Evolutionary conservation across 2,888 invertebrate species (phyloP).

Genomic region (Noctua comes): DNA sequence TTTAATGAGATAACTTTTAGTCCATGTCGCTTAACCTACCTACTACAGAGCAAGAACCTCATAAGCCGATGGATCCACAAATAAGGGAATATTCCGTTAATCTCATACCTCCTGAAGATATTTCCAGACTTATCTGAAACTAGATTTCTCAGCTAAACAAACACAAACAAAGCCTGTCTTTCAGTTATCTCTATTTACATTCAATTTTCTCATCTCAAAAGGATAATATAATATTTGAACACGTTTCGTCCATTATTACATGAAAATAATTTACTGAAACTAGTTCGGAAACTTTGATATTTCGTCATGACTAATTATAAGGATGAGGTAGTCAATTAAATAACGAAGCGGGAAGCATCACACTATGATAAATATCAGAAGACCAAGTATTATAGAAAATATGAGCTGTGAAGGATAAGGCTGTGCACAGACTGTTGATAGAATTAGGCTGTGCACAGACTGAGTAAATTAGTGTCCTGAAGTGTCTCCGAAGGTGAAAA

Average conservation of each 20-base stretch:
- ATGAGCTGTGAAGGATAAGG: no score
- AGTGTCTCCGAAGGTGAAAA: no score
- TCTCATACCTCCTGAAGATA: not conserved
- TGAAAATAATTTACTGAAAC: slow-evolving; percentile 16
- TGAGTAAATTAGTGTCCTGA: not conserved
- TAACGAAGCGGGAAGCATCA: slow-evolving; percentile 66
- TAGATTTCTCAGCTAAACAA: slow-evolving; percentile 10
- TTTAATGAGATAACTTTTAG: not conserved
- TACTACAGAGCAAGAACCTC: not conserved
- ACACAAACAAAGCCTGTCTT: slow-evolving; percentile 12
- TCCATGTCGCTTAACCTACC: not conserved
- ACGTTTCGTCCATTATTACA: slow-evolving; percentile 13
- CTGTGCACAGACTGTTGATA: not conserved
- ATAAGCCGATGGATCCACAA: not conserved
- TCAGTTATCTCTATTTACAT: slow-evolving; percentile 36
- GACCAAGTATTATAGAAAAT: not conserved
- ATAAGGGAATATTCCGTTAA: not conserved
- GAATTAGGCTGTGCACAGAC: not conserved
- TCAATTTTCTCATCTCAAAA: slow-evolving; percentile 25
- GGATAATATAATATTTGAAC: slow-evolving; percentile 26
- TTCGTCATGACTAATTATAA: slow-evolving; percentile 65
- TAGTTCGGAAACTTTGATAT: slow-evolving; percentile 39
- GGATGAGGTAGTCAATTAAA: slow-evolving; percentile 73
- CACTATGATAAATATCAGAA: slow-evolving; percentile 25
- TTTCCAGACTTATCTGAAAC: slow-evolving; percentile 1